Evolutionary conservation across 2,888 invertebrate species (phyloP), one percentile per base, ranked within the genome.

Genomic region (Coenonympha glycerion): DNA sequence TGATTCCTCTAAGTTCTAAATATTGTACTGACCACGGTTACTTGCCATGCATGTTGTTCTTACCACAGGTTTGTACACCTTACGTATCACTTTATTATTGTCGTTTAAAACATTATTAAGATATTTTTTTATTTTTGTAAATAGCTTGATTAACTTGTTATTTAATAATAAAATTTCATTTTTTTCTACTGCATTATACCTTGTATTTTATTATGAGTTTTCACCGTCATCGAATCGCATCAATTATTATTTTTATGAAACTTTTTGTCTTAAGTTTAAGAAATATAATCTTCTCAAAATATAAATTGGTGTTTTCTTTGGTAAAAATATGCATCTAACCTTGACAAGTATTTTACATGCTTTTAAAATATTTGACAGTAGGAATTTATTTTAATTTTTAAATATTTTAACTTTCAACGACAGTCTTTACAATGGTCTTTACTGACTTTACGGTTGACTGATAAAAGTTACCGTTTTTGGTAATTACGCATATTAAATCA

Each of bases 61-160:
- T 54, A 58, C n/a, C n/a, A n/a, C n/a, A n/a, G n/a, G n/a, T n/a
- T n/a, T n/a, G n/a, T n/a, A 57, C 68, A 72, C 73, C 72, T 62
- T 64, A 76, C 76, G 75, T 74, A 64, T 74, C 69, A 65, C 62
- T 58, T 56, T 52, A 62, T 58, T 49, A 49, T 45, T 40, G 45
- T 57, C n/a, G n/a, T n/a, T n/a, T n/a, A n/a, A n/a, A n/a, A 49
- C 26, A 44, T 19, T 9, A 16, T 51, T 56, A 57, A 46, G 31
- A 49, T 58, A 53, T 52, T 6, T 13, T n/a, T 15, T 15, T 33
- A 48, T 53, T 39, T 51, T 60, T 65, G 61, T 65, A 64, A 49
- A 65, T 62, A 63, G 49, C 50, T 61, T 52, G 48, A 47, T 36
- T 44, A 52, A 33, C 54, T 49, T 30, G 13, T 30, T 28, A 26